A percentile compares a stretch with the other conserved stretches of the same genome.
Conservation (phyloP, 2,888 invertebrate genomes). For the Eilema depressum region DNA sequence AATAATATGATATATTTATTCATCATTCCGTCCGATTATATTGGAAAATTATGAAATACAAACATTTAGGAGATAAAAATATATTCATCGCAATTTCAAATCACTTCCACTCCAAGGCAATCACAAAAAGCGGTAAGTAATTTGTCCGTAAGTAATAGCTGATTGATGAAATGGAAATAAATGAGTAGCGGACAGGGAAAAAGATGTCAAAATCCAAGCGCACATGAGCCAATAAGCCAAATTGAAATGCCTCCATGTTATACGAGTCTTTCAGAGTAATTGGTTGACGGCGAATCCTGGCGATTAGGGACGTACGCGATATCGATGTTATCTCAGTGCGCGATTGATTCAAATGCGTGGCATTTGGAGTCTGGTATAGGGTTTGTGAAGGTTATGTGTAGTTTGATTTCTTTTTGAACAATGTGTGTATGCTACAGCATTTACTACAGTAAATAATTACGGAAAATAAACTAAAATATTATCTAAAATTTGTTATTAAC, state of each 20-base stretch:
- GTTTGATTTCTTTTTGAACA: background rate
- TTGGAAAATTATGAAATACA: background rate
- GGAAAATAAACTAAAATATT: background rate
- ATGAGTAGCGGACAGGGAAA: constrained; percentile 73
- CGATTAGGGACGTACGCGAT: constrained; percentile 64
- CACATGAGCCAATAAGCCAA: constrained; percentile 84
- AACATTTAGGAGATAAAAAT: constrained; percentile 5
- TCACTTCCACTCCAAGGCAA: constrained; percentile 26
- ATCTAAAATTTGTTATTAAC: background rate
- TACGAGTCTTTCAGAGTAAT: constrained; percentile 82
- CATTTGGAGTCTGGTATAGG: background rate
- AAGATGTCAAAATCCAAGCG: constrained; percentile 81
- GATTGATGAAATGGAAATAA: constrained; percentile 78
- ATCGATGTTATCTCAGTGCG: constrained; percentile 26
- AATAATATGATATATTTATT: background rate
- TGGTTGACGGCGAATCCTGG: constrained; percentile 75
- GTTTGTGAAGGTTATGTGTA: background rate
- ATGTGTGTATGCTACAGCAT: background rate
- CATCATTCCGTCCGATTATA: background rate
- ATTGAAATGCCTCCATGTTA: constrained; percentile 81
- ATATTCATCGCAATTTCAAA: constrained; percentile 20
- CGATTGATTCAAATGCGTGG: constrained; percentile 11
- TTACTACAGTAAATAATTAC: background rate
- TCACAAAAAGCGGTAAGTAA: constrained; percentile 49
- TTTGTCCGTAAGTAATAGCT: constrained; percentile 65